Base-by-base conservation (phyloP, 2,888 invertebrate genomes). In the Thereva nobilitata region DNA sequence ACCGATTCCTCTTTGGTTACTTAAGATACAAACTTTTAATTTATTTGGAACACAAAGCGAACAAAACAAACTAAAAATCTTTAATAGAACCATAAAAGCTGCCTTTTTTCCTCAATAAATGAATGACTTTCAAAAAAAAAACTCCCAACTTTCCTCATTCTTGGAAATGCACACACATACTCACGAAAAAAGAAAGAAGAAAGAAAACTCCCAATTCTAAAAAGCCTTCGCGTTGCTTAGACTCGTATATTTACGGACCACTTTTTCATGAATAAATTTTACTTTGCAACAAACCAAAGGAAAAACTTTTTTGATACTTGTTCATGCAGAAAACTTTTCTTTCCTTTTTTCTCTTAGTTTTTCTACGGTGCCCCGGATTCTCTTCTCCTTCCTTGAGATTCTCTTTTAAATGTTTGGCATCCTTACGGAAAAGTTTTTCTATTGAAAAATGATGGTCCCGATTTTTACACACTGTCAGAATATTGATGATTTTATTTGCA, bases 251-350 rank as follows among this genome's bases (percentile, higher is more conserved):
- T 61, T 61, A 61, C 61, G 61, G 61, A 61, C 34, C 61, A 50
- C 40, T 61, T 61, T 61, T 61, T 61, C 61, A 61, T 61, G 61
- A 61, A 61, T 61, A 61, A 61, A 61, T 61, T 61, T 61, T 50
- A 61, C 61, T 61, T 61, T 61, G 61, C 61, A 49, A 61, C 61
- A 61, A 50, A 40, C 23, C 23, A 23, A 40, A 61, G 50, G 50
- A 50, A 61, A 37, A 61, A 61, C 61, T 61, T 61, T 23, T 61
- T 50, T 61, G 50, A 61, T 61, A 61, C 50, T 61, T 50, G 50
- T 50, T 61, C 61, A 50, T 61, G 61, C 61, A 61, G 49, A 50
- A 61, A 61, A 61, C 61, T 61, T 61, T 57, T 41, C 55, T 6
- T 23, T 23, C 23, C 23, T 23, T 23, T 23, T 23, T 23, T 23